Percentiles rank a stretch among this genome's conserved stretches.
Conservation (phyloP, 2,113 vertebrate genomes). For the Balaenoptera acutorostrata region DNA sequence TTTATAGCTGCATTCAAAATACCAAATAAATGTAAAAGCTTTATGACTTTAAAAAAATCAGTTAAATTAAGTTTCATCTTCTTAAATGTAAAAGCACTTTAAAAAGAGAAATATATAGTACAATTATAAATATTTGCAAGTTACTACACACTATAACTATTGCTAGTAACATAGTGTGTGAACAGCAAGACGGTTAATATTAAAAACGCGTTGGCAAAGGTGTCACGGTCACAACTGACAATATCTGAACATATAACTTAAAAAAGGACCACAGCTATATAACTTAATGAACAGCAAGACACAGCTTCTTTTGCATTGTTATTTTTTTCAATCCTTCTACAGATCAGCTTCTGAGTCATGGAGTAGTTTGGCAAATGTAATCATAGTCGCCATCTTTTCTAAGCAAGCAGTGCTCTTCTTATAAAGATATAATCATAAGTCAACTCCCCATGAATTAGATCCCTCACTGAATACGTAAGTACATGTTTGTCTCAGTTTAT, state of each 20-base stretch:
- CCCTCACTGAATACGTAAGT: conserved; percentile 20
- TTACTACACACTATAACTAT: not conserved
- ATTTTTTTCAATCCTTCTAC: not conserved
- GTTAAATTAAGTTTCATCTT: not conserved
- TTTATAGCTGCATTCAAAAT: not conserved
- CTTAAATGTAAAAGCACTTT: conserved; percentile 7
- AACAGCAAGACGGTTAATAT: not conserved
- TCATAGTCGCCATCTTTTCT: not conserved
- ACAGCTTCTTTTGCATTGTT: not conserved
- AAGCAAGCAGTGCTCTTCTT: not conserved
- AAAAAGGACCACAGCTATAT: not conserved
- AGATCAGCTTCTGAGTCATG: conserved; percentile 30
- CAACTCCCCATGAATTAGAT: not conserved
- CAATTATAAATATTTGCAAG: not conserved
- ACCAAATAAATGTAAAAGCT: not conserved
- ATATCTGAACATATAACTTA: not conserved
- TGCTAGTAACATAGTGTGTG: not conserved
- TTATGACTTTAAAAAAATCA: conserved; percentile 9
- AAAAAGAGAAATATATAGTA: conserved; percentile 9
- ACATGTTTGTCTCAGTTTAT: not conserved
- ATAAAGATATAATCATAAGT: conserved; percentile 4
- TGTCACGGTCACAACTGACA: not conserved
- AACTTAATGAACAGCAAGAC: not conserved
- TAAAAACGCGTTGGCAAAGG: not conserved
- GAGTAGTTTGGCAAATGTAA: not conserved